Percentiles rank a stretch among this genome's conserved stretches.
Conservation (phyloP, 2,797 vertebrate species). For the Hippocampus kuda region DNA sequence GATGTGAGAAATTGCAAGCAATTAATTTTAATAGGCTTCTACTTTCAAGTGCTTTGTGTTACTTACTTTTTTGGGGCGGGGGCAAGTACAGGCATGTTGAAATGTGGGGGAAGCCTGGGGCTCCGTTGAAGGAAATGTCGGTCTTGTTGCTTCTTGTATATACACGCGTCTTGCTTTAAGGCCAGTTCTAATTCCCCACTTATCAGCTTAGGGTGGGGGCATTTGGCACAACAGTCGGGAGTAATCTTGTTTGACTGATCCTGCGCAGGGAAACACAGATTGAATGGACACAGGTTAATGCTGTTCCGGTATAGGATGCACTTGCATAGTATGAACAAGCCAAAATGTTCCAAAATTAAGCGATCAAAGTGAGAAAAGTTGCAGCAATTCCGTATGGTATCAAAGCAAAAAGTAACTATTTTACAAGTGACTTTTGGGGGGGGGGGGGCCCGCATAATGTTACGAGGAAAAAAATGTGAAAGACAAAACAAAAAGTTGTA, state of each 20-base stretch:
- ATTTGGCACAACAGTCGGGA: slow-evolving; percentile 12
- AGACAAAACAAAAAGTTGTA: too few relatives aligned
- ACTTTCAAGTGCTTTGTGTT: neutral
- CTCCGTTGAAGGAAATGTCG: neutral
- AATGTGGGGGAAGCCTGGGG: neutral
- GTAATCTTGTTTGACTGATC: slow-evolving; percentile 47
- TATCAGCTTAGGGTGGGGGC: slow-evolving; percentile 27
- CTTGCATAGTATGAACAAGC: neutral
- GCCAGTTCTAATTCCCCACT: slow-evolving; percentile 7
- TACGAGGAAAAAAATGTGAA: too few relatives aligned
- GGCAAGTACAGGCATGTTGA: neutral
- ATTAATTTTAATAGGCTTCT: neutral
- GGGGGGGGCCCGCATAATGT: too few relatives aligned
- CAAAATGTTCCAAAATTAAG: neutral
- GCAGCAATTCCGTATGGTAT: too few relatives aligned
- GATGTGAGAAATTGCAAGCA: neutral
- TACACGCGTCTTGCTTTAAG: neutral
- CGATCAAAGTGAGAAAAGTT: neutral
- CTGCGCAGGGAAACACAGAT: slow-evolving; percentile 11
- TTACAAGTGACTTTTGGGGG: too few relatives aligned
- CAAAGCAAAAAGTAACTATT: too few relatives aligned
- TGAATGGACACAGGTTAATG: neutral
- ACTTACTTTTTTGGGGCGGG: neutral
- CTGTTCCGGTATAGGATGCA: neutral
- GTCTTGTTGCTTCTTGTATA: neutral